phyloP scores from a whole-genome alignment of 2,797 vertebrate species.

The Poeciliopsis presidionis region DNA sequence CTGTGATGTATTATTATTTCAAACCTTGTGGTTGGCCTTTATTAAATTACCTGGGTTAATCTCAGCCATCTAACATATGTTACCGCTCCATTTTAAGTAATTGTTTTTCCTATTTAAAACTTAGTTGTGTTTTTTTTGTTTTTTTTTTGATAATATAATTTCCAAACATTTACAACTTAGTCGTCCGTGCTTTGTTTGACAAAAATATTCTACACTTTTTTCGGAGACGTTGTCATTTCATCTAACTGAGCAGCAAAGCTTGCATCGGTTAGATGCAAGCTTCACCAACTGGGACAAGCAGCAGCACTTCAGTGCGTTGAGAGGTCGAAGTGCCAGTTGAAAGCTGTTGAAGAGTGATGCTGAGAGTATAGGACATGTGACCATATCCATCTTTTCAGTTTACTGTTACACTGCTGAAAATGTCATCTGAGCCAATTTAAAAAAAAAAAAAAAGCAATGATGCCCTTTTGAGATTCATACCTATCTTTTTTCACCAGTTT shows the following conservation, averaged over 20 bases:
- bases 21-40: constrained; percentile 38
- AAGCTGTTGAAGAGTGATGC: constrained; percentile 57
- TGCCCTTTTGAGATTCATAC: neutral
- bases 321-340: constrained; percentile 64
- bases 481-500: neutral
- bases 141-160: constrained; percentile 26
- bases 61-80: constrained; percentile 30
- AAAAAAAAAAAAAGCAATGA: neutral
- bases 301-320: constrained; percentile 59
- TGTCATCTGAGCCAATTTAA: constrained; percentile 12
- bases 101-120: constrained; percentile 37
- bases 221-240: constrained; percentile 48
- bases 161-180: constrained; percentile 54
- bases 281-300: constrained; percentile 54
- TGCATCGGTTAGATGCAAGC: constrained; percentile 50
- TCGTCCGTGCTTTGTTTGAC: constrained; percentile 52
- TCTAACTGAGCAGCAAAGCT: constrained; percentile 49
- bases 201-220: constrained; percentile 55
- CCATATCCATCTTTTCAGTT: constrained; percentile 50
- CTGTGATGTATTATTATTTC: constrained; percentile 28
- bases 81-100: constrained; percentile 40
- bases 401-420: constrained; percentile 23
- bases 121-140: neutral
- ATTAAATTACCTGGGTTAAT: constrained; percentile 32
- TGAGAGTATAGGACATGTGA: constrained; percentile 61